A percentile compares a stretch with the other conserved stretches of the same genome.
These are phyloP conservation scores for Tetraneura akinire DNA, from an alignment of 1,140 invertebrate species.

Conservation along the genomic window DNA sequence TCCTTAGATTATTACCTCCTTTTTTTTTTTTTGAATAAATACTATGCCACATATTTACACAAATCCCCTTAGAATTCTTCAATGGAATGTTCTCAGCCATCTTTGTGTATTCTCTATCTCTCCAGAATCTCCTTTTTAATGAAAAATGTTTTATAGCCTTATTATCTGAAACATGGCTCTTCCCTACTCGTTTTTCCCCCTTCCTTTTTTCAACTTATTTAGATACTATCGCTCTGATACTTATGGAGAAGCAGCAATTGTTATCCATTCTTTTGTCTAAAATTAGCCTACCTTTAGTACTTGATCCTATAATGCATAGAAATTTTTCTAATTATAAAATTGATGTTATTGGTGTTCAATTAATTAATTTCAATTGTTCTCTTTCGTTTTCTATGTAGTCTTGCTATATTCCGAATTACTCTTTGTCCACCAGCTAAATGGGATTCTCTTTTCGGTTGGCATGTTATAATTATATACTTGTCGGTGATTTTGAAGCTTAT, in stretches of 20 bases:
- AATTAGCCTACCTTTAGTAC: too few species aligned
- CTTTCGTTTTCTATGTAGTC: not conserved
- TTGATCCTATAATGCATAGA: too few species aligned
- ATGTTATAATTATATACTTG: not conserved
- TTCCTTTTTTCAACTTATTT: not conserved
- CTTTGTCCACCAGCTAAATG: too few species aligned
- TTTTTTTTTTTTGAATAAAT: too few species aligned
- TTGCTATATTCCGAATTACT: too few species aligned
- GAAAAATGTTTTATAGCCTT: not conserved
- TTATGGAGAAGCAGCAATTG: not conserved
- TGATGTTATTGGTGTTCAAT: not conserved
- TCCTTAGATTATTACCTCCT: too few species aligned
- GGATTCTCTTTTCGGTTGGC: not conserved
- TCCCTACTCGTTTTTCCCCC: not conserved
- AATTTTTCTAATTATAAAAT: not conserved
- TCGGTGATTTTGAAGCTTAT: not conserved
- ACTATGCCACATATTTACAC: too few species aligned
- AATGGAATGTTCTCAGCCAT: too few species aligned
- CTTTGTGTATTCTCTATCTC: not conserved
- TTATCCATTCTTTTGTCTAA: too few species aligned
- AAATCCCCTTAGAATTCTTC: too few species aligned
- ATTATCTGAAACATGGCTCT: not conserved
- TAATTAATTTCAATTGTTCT: not conserved
- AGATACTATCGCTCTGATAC: not conserved
- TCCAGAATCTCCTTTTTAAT: not conserved